Base-by-base conservation (phyloP, 2,113 vertebrate genomes). In the Colinus virginianus region DNA sequence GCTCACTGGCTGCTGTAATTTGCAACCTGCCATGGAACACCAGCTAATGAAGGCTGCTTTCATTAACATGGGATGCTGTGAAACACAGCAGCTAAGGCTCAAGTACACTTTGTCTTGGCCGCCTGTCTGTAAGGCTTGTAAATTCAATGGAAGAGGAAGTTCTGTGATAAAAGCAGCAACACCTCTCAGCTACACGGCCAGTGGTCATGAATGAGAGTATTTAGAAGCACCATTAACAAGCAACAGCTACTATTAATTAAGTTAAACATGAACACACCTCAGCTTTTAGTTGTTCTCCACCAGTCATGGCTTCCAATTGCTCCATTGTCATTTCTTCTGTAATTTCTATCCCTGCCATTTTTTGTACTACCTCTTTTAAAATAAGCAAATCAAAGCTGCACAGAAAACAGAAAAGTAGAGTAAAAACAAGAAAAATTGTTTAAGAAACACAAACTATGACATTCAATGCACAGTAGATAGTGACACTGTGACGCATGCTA, bases 311-410 rank as follows among this genome's bases (percentile, higher is more conserved):
- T 96, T 99, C 99, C 66, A 99, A 94, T 69, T 99, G 99, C 84
- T 99, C 99, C 87, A 98, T 98, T 16, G 99, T 99, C 98, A 99
- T 99, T 97, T 99, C 99, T 83, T 99, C 99, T 28, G 99, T 99
- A 95, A 99, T 99, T 98, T 99, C 99, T 80, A 99, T 99, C 68
- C 99, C 99, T 10, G 99, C 99, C 99, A 99, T 99, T 97, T 99
- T 99, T 97, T 99, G 99, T 72, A 99, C 99, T 55, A 99, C 99
- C 94, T 99, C 99, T 97, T 99, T 99, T 88, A 99, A 98, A 97
- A 99, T 99, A 88, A 99, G 97, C 95, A 99, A 97, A 97, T 99
- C 99, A 98, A 99, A 99, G 97, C 99, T 99, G 97, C 84, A 94
- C 55, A 55, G 51, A 90, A 84, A 90, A 68, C 78, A 94, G 67